A percentile compares a stretch with the other conserved stretches of the same genome.
These are phyloP conservation scores for Microctenopoma steveboyesi DNA, from an alignment of 2,797 vertebrate species.

Conservation along the genomic window DNA sequence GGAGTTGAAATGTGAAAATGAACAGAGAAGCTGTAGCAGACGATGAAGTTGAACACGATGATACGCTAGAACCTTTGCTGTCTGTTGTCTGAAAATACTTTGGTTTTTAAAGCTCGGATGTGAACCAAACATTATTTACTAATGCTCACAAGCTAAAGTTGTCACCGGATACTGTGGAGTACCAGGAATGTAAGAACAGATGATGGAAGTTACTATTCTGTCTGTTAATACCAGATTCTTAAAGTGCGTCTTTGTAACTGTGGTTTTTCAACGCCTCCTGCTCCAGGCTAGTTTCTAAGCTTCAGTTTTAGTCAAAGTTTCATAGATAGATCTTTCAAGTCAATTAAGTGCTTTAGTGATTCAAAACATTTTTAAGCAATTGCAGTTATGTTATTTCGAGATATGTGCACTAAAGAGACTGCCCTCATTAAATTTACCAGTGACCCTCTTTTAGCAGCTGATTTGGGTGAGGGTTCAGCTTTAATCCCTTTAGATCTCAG, in stretches of 20 bases:
- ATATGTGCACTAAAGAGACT: constrained; percentile 41
- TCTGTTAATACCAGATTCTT: neutral
- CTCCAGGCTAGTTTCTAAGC: constrained; percentile 36
- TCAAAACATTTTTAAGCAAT: constrained; percentile 47
- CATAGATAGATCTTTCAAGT: constrained; percentile 53
- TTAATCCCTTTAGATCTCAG: constrained; percentile 69
- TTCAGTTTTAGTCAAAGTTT: constrained; percentile 44
- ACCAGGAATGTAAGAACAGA: neutral
- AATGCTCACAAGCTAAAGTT: no score
- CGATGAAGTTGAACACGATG: no score
- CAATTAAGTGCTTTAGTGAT: constrained; percentile 57
- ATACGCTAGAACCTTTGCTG: no score
- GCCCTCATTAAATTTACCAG: constrained; percentile 64
- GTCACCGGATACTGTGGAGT: no score
- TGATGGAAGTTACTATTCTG: constrained; percentile 9
- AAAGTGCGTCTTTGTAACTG: neutral
- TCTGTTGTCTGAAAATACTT: no score
- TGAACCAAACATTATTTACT: no score
- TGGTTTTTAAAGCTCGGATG: no score
- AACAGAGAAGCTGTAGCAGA: no score
- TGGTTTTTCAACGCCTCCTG: constrained; percentile 29
- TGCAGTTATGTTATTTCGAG: constrained; percentile 45
- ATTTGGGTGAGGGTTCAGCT: constrained; percentile 62
- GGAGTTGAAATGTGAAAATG: no score
- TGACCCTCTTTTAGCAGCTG: constrained; percentile 58